Evolutionary conservation across 2,888 invertebrate genomes (phyloP), one percentile per base, ranked within the genome.

Genomic region (Pseudococcus jackbeardsleyi): DNA sequence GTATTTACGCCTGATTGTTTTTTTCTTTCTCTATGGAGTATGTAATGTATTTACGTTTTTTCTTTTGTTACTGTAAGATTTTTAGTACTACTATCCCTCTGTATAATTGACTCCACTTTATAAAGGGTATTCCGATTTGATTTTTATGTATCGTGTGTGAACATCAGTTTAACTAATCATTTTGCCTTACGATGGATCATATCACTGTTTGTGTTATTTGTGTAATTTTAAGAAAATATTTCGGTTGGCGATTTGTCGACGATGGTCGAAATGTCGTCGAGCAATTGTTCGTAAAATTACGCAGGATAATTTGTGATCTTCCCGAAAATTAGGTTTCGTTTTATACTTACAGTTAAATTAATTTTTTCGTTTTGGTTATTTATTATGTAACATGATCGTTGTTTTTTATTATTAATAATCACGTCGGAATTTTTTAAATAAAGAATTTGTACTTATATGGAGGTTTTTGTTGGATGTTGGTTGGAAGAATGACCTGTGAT

Each of bases 341-440:
- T 85, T 85, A 54, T 85, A 42, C 42, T 42, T 42, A 85, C 50
- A 54, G 85, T 85, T 42, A 42, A 42, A 59, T 59, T 54, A 85
- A 11, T 26, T 85, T 54, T 33, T 85, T 85, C 85, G 54, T 54
- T 79, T 54, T 85, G 85, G 85, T 85, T 85, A 85, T 85, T 85
- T 85, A 85, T 85, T 85, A 85, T 85, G 85, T 85, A 85, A 85
- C 22, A 85, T 39, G 33, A 85, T 85, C 85, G 64, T 85, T 85
- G 85, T 59, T 85, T 85, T 85, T 59, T 64, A 85, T 85, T 85
- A 64, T 42, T 42, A 42, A 42, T 42, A 42, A 42, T 85, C 50
- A 85, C 85, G 22, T 33, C 59, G 33, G 26, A 33, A 85, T 85
- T 85, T 85, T 85, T 85, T 85, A 64, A 85, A 59, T 85, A 85